These are phyloP conservation scores for Lutjanus campechanus DNA, from an alignment of 2,797 vertebrate species.

Conservation along the genomic window DNA sequence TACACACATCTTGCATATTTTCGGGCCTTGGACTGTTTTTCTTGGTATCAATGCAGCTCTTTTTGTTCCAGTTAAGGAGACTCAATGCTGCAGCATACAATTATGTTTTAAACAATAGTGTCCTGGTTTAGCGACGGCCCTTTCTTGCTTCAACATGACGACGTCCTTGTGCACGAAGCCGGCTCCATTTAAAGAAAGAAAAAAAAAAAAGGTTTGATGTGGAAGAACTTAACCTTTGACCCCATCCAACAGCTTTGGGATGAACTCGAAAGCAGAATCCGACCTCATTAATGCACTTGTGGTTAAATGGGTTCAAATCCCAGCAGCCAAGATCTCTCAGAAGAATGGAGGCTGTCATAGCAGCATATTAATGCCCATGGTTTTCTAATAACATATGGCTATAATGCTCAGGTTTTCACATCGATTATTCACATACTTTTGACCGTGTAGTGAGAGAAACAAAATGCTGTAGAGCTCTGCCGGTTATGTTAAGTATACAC, in stretches of 20 bases:
- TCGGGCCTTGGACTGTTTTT: background rate
- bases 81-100: background rate
- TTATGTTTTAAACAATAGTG: background rate
- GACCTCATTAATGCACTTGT: background rate
- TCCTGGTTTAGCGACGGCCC: background rate
- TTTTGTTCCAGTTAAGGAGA: background rate
- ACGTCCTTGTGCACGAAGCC: background rate
- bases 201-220: background rate
- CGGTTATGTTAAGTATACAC: background rate
- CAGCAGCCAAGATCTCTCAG: background rate
- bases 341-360: background rate
- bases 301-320: slow-evolving; percentile 5
- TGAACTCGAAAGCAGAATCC: background rate
- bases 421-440: background rate
- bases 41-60: background rate
- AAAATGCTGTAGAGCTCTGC: background rate
- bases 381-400: background rate
- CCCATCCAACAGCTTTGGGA: background rate
- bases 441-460: background rate
- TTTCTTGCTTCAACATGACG: background rate
- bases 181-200: background rate
- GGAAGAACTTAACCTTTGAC: background rate
- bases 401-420: background rate
- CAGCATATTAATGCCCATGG: background rate
- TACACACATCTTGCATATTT: background rate